phyloP scores from a whole-genome alignment of 2,797 vertebrate genomes.

The Odontamblyopus rebecca region DNA sequence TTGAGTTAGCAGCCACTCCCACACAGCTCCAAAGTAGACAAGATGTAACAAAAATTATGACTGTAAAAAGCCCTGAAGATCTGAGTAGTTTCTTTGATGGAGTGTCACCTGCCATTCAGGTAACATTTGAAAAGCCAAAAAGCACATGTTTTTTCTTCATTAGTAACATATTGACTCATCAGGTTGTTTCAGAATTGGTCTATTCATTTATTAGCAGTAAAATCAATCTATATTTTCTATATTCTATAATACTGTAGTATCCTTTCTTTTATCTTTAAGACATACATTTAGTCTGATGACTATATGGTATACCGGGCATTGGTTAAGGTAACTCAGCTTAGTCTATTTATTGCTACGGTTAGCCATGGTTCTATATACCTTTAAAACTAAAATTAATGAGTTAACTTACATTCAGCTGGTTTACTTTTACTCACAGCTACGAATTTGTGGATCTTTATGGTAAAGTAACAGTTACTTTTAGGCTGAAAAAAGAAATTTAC shows the following conservation, averaged over 20 bases:
- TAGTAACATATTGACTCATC: not conserved
- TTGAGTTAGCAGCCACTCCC: constrained; percentile 47
- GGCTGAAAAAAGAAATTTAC: too few species aligned
- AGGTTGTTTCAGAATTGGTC: not conserved
- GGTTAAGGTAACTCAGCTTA: not conserved
- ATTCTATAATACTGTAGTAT: not conserved
- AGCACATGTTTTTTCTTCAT: not conserved
- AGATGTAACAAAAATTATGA: constrained; percentile 62
- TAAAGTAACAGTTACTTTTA: too few species aligned
- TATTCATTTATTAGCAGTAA: not conserved
- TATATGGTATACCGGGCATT: not conserved
- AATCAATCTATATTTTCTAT: not conserved
- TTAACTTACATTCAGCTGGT: too few species aligned
- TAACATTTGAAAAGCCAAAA: constrained; percentile 24
- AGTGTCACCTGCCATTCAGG: constrained; percentile 62
- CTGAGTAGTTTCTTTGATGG: constrained; percentile 63
- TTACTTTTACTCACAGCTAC: too few species aligned
- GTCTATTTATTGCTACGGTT: not conserved
- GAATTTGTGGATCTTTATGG: too few species aligned
- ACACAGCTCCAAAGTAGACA: constrained; percentile 35
- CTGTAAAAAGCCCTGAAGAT: constrained; percentile 31
- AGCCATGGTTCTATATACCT: not conserved
- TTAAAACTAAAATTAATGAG: too few species aligned
- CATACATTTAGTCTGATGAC: not conserved
- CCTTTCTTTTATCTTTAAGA: not conserved